These are phyloP conservation scores for Stenchaetothrips biformis DNA, from an alignment of 2,888 invertebrate species.

Conservation along the genomic window DNA sequence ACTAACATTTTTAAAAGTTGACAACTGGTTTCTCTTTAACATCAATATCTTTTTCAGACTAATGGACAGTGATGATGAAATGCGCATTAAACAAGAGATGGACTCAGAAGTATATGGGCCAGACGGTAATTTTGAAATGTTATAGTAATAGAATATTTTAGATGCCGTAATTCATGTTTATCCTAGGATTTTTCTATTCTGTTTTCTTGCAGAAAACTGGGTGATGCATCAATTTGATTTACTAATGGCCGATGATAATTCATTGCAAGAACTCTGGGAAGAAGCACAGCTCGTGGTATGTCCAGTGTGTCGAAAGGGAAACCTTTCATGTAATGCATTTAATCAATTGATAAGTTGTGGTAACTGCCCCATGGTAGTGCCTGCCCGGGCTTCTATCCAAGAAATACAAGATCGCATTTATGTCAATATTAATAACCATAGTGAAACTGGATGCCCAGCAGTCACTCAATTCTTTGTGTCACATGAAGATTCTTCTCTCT, in stretches of 20 bases:
- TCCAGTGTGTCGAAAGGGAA: not conserved
- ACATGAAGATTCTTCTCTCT: not conserved
- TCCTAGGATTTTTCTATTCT: not conserved
- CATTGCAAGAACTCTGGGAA: constrained; percentile 4
- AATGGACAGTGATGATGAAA: not conserved
- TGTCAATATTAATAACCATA: not conserved
- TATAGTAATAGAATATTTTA: not conserved
- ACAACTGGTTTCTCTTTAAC: not conserved
- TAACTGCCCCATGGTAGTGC: not conserved
- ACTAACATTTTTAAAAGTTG: no score
- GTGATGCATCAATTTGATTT: not conserved
- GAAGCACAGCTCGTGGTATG: not conserved
- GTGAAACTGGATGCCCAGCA: not conserved
- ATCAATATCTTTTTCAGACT: not conserved
- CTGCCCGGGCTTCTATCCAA: not conserved
- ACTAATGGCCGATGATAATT: not conserved
- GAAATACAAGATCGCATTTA: not conserved
- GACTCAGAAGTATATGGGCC: not conserved
- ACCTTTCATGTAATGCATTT: not conserved
- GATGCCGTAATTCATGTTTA: not conserved
- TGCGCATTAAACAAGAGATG: not conserved
- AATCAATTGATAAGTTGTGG: not conserved
- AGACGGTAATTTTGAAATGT: not conserved
- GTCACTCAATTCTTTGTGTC: not conserved
- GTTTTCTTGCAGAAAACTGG: not conserved